These are phyloP conservation scores for Montifringilla adamsi DNA, from an alignment of 2,113 vertebrate genomes.

Conservation along the genomic window DNA sequence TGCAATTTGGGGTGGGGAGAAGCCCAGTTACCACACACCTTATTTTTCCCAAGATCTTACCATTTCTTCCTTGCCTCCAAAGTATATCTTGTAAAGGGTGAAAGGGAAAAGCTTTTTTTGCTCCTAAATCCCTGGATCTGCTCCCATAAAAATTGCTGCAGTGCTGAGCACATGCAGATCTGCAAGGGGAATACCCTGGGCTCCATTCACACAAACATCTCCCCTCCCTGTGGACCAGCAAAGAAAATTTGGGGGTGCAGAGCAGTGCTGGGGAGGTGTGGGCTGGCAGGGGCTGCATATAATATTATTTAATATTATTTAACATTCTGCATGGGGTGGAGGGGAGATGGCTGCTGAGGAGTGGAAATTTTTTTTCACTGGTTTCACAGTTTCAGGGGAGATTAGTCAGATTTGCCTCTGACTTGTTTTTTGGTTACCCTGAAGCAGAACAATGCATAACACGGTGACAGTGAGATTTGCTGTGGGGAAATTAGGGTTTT, in stretches of 20 bases:
- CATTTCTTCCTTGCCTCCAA: background rate
- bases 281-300: background rate
- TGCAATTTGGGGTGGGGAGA: fast-evolving
- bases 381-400: constrained; percentile 4
- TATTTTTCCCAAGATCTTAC: background rate
- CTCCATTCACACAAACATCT: fast-evolving
- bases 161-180: background rate
- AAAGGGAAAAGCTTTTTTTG: background rate
- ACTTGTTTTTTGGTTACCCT: background rate
- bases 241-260: background rate
- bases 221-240: fast-evolving
- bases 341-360: background rate
- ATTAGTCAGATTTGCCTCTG: constrained; percentile 21
- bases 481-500: background rate
- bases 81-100: background rate
- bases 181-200: background rate
- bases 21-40: background rate
- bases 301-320: background rate
- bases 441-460: background rate
- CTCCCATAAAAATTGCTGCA: background rate
- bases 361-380: background rate
- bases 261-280: background rate
- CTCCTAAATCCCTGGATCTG: background rate
- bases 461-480: background rate
- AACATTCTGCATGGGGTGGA: background rate